These are phyloP conservation scores for Rhinolophus ferrumequinum DNA, from an alignment of 2,113 vertebrate genomes.

Conservation along the genomic window DNA sequence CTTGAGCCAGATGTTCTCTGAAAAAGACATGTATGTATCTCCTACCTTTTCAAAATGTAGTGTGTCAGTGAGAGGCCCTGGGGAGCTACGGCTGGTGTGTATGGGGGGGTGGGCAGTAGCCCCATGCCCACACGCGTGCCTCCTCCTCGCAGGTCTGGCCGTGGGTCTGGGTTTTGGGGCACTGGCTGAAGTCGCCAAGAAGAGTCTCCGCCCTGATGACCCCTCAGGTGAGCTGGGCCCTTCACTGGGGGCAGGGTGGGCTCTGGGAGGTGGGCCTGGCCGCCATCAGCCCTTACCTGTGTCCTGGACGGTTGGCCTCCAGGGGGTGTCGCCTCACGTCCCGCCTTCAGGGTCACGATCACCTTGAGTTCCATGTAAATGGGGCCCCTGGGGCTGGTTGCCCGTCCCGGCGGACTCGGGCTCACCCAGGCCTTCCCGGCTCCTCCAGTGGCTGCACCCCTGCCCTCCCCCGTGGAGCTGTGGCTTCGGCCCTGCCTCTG, in stretches of 20 bases:
- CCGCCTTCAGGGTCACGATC: not conserved
- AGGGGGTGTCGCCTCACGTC: too few species aligned
- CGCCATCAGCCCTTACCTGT: not conserved
- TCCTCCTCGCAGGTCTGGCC: constrained; percentile 90
- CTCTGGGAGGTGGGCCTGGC: not conserved
- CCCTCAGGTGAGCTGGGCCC: constrained; percentile 85
- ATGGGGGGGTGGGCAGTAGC: not conserved
- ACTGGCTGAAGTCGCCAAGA: constrained; percentile 97
- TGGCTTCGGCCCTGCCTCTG: not conserved
- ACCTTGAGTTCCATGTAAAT: accelerated
- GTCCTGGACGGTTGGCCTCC: not conserved
- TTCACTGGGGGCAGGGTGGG: not conserved
- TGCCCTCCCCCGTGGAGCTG: not conserved
- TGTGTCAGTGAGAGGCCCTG: not conserved
- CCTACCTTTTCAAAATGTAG: accelerated
- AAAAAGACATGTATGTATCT: not conserved
- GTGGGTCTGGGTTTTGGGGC: constrained; percentile 97
- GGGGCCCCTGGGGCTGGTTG: not conserved
- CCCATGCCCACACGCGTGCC: accelerated
- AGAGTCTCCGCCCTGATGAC: constrained; percentile 91
- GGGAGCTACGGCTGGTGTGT: accelerated
- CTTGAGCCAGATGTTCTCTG: not conserved
- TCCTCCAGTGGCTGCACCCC: not conserved
- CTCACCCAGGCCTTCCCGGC: not conserved
- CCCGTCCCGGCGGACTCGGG: accelerated